Evolutionary conservation across 2,888 invertebrate genomes (phyloP).

Genomic region (Amiota communis): DNA sequence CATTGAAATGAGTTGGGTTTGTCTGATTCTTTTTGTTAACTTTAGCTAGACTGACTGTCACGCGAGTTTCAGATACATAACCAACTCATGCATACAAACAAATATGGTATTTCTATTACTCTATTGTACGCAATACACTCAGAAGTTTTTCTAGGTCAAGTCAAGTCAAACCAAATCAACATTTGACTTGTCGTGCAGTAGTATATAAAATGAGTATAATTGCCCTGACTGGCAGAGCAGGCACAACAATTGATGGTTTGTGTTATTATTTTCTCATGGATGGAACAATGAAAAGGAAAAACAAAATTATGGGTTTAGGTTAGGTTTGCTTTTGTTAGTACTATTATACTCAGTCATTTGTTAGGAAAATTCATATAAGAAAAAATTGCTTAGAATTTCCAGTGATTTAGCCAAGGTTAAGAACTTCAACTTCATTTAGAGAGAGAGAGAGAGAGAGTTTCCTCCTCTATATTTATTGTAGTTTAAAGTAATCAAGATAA

Average conservation of each 20-base stretch:
- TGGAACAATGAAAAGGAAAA: not conserved
- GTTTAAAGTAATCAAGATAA: too few species aligned
- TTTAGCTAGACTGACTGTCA: slow-evolving; percentile 48
- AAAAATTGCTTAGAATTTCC: not conserved
- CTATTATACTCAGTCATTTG: not conserved
- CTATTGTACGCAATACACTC: slow-evolving; percentile 1
- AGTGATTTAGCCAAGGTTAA: too few species aligned
- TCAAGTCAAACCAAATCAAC: slow-evolving; percentile 40
- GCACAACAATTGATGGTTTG: not conserved
- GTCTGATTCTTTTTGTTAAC: not conserved
- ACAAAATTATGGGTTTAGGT: not conserved
- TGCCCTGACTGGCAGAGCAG: slow-evolving; percentile 15
- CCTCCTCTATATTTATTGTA: too few species aligned
- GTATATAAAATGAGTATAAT: slow-evolving; percentile 40
- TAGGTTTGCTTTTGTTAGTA: not conserved
- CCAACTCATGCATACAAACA: too few species aligned
- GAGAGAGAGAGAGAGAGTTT: too few species aligned
- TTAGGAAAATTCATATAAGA: not conserved
- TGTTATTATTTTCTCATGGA: not conserved
- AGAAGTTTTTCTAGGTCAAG: slow-evolving; percentile 57
- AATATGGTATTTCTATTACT: slow-evolving; percentile 13
- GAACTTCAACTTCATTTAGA: too few species aligned
- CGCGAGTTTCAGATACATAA: slow-evolving; percentile 51
- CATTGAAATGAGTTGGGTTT: not conserved
- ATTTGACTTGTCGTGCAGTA: slow-evolving; percentile 56